Percentiles rank a stretch among this genome's conserved stretches.
Evolutionary conservation across 2,113 vertebrate genomes (phyloP).

Genomic region (Bungarus multicinctus): DNA sequence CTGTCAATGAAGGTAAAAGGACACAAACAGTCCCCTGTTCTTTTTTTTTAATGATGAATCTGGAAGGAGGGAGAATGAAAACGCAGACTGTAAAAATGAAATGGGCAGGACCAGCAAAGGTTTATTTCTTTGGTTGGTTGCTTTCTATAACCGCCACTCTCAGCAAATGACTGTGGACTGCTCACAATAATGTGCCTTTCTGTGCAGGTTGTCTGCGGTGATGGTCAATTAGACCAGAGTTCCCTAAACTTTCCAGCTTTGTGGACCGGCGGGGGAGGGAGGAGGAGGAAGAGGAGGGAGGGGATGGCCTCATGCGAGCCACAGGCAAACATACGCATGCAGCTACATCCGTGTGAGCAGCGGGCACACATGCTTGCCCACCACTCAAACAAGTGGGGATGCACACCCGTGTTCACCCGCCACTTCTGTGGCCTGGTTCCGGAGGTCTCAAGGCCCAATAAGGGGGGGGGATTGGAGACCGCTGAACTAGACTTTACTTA

Average conservation of each 20-base stretch:
- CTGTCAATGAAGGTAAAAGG: slow-evolving; percentile 58
- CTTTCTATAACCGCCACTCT: no score
- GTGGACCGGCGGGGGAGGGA: no score
- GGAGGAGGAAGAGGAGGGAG: background rate
- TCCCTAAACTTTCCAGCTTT: background rate
- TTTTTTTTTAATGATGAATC: slow-evolving; percentile 36
- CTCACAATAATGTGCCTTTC: background rate
- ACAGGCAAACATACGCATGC: no score
- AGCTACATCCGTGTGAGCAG: no score
- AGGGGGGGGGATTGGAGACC: no score
- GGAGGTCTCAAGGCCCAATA: background rate
- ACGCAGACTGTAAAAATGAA: background rate
- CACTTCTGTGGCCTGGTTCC: background rate
- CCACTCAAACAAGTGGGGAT: background rate
- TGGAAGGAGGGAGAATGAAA: slow-evolving; percentile 62
- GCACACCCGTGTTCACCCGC: rapidly evolving
- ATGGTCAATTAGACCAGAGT: background rate
- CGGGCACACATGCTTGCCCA: background rate
- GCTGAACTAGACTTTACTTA: background rate
- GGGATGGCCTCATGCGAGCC: background rate
- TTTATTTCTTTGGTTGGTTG: background rate
- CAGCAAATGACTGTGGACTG: background rate
- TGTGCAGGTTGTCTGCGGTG: background rate
- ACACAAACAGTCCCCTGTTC: slow-evolving; percentile 57
- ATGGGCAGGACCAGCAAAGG: background rate